These are phyloP conservation scores for Miltochrista miniata DNA, from an alignment of 2,888 invertebrate genomes.

Conservation along the genomic window DNA sequence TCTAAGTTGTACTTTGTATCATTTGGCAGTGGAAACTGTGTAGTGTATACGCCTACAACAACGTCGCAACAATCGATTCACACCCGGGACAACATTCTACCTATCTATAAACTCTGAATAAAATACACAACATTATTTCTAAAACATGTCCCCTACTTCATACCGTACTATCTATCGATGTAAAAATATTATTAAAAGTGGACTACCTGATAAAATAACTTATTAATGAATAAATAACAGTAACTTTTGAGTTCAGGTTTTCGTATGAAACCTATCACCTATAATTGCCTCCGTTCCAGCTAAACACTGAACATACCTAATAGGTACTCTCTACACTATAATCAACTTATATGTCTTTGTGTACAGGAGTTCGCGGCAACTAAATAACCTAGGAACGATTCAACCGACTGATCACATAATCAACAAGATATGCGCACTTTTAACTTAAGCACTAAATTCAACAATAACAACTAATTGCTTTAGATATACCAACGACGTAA, in stretches of 20 bases:
- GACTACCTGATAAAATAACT: constrained; percentile 51
- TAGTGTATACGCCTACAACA: constrained; percentile 42
- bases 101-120: constrained; percentile 52
- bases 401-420: constrained; percentile 65
- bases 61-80: constrained; percentile 33
- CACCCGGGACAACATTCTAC: constrained; percentile 40
- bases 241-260: constrained; percentile 54
- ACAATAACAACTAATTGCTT: constrained; percentile 56
- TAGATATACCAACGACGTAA: constrained; percentile 47
- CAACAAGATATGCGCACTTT: constrained; percentile 76
- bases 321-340: constrained; percentile 12
- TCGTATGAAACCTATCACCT: constrained; percentile 45
- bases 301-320: too few species aligned
- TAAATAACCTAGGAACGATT: constrained; percentile 70
- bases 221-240: constrained; percentile 70
- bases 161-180: constrained; percentile 46
- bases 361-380: constrained; percentile 48
- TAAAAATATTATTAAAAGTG: constrained; percentile 53
- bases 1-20: constrained; percentile 69
- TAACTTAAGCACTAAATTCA: constrained; percentile 68
- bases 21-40: constrained; percentile 72
- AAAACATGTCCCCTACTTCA: constrained; percentile 23
- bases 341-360: background rate
- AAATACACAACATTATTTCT: constrained; percentile 44
- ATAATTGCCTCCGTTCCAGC: constrained; percentile 61